Evolutionary conservation across 2,113 vertebrate species (phyloP).

Genomic region (Rhynchopsitta pachyrhyncha): DNA sequence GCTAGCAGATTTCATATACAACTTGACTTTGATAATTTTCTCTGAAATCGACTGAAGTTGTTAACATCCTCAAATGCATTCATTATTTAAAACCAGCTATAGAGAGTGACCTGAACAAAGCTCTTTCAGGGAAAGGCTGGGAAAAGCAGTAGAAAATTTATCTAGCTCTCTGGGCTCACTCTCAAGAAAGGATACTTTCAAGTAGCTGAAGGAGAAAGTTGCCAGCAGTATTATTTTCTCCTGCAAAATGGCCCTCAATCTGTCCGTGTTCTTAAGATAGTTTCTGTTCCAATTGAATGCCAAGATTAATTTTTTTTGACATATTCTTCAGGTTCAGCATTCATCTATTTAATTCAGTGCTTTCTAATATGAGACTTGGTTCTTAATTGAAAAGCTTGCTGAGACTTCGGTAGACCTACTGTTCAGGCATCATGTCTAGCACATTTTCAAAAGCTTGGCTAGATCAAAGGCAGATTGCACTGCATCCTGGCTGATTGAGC

Average conservation of each 20-base stretch:
- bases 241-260: not conserved
- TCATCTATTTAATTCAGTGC: not conserved
- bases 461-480: not conserved
- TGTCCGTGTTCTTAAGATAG: not conserved
- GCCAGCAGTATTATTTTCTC: not conserved
- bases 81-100: not conserved
- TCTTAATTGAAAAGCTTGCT: not conserved
- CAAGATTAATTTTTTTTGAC: not conserved
- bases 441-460: not conserved
- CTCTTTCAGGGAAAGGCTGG: not conserved
- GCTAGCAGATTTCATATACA: not conserved
- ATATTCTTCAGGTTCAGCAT: not conserved
- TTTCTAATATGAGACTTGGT: not conserved
- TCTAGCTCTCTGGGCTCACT: not conserved
- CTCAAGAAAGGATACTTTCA: not conserved
- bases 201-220: not conserved
- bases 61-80: not conserved
- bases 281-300: not conserved
- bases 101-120: not conserved
- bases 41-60: not conserved
- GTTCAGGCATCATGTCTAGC: not conserved
- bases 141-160: not conserved
- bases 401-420: not conserved
- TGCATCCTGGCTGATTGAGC: not conserved
- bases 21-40: not conserved